Base-by-base conservation (phyloP, 2,797 vertebrate genomes). In the Clarias fuscus region DNA sequence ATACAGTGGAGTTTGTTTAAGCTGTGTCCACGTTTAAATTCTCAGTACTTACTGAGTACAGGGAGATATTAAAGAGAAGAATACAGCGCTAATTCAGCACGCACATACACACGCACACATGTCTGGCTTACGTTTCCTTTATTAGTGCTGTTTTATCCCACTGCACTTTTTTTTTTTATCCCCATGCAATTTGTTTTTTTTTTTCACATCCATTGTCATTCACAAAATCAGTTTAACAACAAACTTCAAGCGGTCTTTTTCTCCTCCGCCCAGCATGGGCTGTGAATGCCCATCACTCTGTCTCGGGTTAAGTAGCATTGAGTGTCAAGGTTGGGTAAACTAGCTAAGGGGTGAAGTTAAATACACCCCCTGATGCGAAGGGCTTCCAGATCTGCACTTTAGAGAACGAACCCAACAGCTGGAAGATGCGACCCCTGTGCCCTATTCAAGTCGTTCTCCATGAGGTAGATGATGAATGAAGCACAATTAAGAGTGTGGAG, bases 281-380 rank as follows among this genome's bases (percentile, higher is more conserved):
- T 48, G 33, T 82, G 78, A 90, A 88, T 86, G 67, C 48, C 80
- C 82, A 72, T 88, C 87, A 77, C 72, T 84, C 75, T 48, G 84
- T 65, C 58, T 84, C 56, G 64, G 83, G 85, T 89, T 88, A 88
- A 89, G 85, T 85, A 82, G 76, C 64, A 80, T 59, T 64, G 86
- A 90, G 90, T 88, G 90, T 90, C 64, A 87, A 86, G 91, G 92
- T 91, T 90, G 90, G 83, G 73, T 90, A 91, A 92, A 90, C 90
- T 18, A 68, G 71, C 65, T 58, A 18, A 43, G 85, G 53, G 70
- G 84, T 58, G 86, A 33, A 77, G 86, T 82, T 86, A 83, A 89
- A 90, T 85, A 73, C 59, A 68, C 61, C 86, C 85, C 86, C 78
- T 59, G 68, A 67, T 79, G 81, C 6, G 87, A 86, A 53, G 83